Conservation (phyloP, 2,113 vertebrate genomes). For the Bufo gargarizans region DNA sequence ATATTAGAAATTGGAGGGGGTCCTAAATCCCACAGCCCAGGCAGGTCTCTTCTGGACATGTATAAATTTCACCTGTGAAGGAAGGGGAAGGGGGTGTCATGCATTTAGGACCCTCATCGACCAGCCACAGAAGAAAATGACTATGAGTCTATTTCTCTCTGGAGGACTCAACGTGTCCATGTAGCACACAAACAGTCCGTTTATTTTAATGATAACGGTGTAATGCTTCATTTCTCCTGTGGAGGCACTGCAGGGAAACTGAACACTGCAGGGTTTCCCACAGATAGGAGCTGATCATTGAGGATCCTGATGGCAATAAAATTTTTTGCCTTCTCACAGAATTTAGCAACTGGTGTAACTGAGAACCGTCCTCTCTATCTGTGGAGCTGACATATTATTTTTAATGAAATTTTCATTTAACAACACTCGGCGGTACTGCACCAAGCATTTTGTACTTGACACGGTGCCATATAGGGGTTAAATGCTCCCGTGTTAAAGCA, state of each 20-base stretch:
- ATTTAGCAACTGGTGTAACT: background rate
- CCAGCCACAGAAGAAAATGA: background rate
- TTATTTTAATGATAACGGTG: background rate
- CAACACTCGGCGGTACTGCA: background rate
- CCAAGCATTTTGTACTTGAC: constrained; percentile 10
- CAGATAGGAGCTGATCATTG: no score
- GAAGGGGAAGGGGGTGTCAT: background rate
- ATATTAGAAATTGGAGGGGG: no score
- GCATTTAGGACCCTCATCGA: background rate
- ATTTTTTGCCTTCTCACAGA: no score
- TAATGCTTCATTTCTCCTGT: background rate
- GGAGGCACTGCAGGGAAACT: background rate
- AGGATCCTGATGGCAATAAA: no score
- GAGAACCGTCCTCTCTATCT: background rate
- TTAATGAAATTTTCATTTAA: constrained; percentile 3
- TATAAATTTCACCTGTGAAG: no score
- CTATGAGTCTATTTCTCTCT: background rate
- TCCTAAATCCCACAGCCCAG: no score
- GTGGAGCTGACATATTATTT: background rate
- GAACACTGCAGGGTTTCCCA: background rate
- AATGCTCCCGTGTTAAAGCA: background rate
- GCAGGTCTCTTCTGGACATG: no score
- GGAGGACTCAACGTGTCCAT: background rate
- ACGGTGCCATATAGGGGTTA: constrained; percentile 1
- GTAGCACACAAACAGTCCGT: background rate